Conservation (phyloP, 2,113 vertebrate genomes). For the Apodemus speciosus region DNA sequence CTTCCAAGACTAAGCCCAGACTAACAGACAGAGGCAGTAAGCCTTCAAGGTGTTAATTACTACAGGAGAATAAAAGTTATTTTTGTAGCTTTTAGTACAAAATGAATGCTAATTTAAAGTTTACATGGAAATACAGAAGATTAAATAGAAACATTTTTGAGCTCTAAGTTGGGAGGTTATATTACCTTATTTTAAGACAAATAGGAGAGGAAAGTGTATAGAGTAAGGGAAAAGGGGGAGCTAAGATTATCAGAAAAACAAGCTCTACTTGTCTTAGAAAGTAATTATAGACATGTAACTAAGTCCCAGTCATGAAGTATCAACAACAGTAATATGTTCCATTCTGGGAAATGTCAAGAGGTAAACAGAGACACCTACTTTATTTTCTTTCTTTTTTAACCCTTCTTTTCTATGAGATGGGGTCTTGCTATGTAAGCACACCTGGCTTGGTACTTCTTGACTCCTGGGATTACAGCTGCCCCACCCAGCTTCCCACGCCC, state of each 20-base stretch:
- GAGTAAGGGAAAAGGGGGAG: not conserved
- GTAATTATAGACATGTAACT: not conserved
- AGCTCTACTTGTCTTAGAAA: not conserved
- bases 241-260: not conserved
- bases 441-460: too few relatives aligned
- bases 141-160: constrained; percentile 40
- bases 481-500: not conserved
- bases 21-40: too few relatives aligned
- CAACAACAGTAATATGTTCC: not conserved
- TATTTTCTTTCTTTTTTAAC: too few relatives aligned
- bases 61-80: too few relatives aligned
- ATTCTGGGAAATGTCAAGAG: not conserved
- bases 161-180: not conserved
- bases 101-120: constrained; percentile 23
- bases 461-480: not conserved
- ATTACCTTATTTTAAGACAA: constrained; percentile 33
- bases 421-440: not conserved
- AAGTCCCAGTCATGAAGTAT: not conserved
- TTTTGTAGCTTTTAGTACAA: not conserved
- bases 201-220: rapidly evolving
- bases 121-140: constrained; percentile 21
- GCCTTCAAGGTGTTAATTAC: too few relatives aligned
- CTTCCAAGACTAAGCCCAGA: too few relatives aligned
- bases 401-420: not conserved
- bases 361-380: not conserved